Evolutionary conservation across 2,113 vertebrate species (phyloP).

Genomic region (Xiphorhynchus elegans): DNA sequence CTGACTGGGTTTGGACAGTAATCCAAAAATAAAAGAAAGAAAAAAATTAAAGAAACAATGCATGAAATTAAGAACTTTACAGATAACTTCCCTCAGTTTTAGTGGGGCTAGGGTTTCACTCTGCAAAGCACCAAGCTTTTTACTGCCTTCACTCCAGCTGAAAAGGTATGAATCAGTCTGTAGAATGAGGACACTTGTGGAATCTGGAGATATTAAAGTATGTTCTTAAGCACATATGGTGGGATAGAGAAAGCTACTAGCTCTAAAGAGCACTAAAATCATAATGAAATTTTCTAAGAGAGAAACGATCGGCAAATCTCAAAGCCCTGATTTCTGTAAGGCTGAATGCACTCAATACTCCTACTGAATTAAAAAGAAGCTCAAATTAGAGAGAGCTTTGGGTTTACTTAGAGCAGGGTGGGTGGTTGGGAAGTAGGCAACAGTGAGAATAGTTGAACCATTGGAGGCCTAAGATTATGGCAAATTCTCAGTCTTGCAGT

Average conservation of each 20-base stretch:
- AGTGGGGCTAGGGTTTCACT: not conserved
- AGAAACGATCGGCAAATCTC: constrained; percentile 1
- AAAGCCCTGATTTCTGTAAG: not conserved
- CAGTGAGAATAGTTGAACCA: not conserved
- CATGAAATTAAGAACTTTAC: not conserved
- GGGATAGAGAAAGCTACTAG: not conserved
- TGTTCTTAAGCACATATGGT: not conserved
- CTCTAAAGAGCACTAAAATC: not conserved
- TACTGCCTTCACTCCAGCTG: not conserved
- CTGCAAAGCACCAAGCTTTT: not conserved
- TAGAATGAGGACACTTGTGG: not conserved
- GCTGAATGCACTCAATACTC: not conserved
- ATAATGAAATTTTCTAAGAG: constrained; percentile 16
- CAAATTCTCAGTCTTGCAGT: not conserved
- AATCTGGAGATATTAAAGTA: not conserved
- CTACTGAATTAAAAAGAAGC: constrained; percentile 4
- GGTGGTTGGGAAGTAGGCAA: rapidly evolving
- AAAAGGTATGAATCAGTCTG: not conserved
- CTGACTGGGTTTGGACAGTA: not conserved
- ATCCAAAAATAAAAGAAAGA: not conserved
- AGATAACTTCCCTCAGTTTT: not conserved
- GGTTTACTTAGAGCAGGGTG: not conserved
- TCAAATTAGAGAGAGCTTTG: not conserved
- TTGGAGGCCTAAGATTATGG: not conserved
- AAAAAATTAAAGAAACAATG: not conserved